Percentiles rank a stretch among this genome's conserved stretches.
phyloP scores from a whole-genome alignment of 1,140 invertebrate genomes.

The Sipha flava region DNA sequence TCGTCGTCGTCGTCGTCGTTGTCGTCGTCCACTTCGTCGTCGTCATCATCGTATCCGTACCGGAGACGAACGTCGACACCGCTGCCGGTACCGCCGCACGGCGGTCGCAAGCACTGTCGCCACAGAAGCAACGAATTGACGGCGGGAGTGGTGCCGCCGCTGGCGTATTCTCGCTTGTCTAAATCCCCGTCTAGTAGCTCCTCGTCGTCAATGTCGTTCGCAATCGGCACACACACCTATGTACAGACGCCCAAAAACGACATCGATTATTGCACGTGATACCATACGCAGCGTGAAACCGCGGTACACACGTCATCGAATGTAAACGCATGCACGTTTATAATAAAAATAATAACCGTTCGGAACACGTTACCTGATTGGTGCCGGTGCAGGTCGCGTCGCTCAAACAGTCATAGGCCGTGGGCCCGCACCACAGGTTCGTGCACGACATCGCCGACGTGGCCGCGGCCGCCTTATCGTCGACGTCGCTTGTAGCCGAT shows the following conservation, averaged over 20 bases:
- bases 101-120: neutral
- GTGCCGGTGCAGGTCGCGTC: neutral
- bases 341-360: neutral
- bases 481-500: neutral
- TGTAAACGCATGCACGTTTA: too few relatives aligned
- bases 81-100: neutral
- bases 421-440: conserved; percentile 10
- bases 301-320: too few relatives aligned
- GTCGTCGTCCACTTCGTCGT: neutral
- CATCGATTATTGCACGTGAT: neutral
- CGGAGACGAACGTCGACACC: neutral
- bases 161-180: neutral
- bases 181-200: neutral
- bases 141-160: too few relatives aligned
- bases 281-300: too few relatives aligned
- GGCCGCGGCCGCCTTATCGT: neutral
- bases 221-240: neutral
- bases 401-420: neutral
- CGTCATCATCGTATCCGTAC: neutral
- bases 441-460: neutral
- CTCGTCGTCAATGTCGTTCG: neutral
- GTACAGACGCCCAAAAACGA: neutral
- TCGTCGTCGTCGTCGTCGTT: neutral
- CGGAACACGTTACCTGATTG: neutral
- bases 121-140: neutral